phyloP scores from a whole-genome alignment of 1,140 invertebrate species.

The Pogonomyrmex barbatus region DNA sequence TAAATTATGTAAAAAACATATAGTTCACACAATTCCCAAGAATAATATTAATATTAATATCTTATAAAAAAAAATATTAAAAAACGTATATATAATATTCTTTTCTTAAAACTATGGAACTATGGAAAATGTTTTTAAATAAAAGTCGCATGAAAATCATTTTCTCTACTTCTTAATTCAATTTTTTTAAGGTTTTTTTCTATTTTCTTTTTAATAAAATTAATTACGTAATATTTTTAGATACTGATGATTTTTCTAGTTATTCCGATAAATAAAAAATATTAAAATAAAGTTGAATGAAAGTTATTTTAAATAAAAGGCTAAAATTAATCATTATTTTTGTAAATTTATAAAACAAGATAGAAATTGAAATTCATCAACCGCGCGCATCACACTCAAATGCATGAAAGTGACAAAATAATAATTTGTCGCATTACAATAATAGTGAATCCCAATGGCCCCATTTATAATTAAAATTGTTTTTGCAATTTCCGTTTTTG shows the following conservation, averaged over 20 bases:
- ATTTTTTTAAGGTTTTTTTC: too few species aligned
- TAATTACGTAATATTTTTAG: too few species aligned
- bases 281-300: too few species aligned
- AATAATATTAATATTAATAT: not conserved
- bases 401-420: not conserved
- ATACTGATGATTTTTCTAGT: too few species aligned
- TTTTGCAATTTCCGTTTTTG: not conserved
- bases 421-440: not conserved
- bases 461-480: not conserved
- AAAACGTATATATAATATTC: not conserved
- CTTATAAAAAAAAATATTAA: not conserved
- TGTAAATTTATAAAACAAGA: not conserved
- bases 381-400: not conserved
- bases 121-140: too few species aligned
- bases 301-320: not conserved
- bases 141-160: too few species aligned
- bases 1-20: not conserved
- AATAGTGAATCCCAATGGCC: not conserved
- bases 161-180: too few species aligned
- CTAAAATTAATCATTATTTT: not conserved
- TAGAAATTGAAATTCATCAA: not conserved
- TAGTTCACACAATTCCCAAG: not conserved
- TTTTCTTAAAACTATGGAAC: not conserved
- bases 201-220: too few species aligned
- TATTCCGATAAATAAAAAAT: too few species aligned